Base-by-base conservation (phyloP, 2,888 invertebrate genomes). In the Cephalotes varians region DNA sequence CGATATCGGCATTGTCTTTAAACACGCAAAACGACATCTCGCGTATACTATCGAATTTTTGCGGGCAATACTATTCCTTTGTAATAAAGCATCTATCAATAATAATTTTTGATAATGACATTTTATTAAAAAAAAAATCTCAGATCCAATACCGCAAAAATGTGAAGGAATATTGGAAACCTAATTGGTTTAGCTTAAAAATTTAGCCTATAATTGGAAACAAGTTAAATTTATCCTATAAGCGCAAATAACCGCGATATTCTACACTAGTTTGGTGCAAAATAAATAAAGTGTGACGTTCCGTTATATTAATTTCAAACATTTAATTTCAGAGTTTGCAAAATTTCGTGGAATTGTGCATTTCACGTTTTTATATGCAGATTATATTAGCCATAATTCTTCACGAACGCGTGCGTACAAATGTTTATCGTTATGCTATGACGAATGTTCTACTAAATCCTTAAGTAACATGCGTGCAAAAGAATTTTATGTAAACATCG, bases 351-450 rank as follows among this genome's bases (percentile, higher is more conserved):
- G 12, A 76, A 65, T 76, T 44, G 34, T 74, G 28, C 67, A 76
- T 51, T 28, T 40, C 76, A 47, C 51, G 44, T 76, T 76, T 76
- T 76, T 76, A 67, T 37, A 18, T 51, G 51, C 51, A 76, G 37
- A 67, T 76, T 76, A 76, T 51, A 76, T 76, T 76, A 76, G 49
- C 69, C 67, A 51, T 76, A 65, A 51, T 37, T 65, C 65, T 67
- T 76, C 15, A 18, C 49, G n/a, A 49, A 65, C 67, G 34, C 49
- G 49, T n/a, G 49, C n/a, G 15, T 28, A 49, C 49, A 51, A 65
- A 65, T 65, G 28, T 65, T 76, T 77, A 77, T 77, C 18, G 18
- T 21, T 69, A 54, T 71, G 31, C 28, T 21, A 69, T 54, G 40
- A 77, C 31, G 31, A 77, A 71, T 62, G 60, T 44, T 54, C 6